A percentile compares a stretch with the other conserved stretches of the same genome.
phyloP scores from a whole-genome alignment of 2,797 vertebrate genomes.

The Artibeus lituratus region DNA sequence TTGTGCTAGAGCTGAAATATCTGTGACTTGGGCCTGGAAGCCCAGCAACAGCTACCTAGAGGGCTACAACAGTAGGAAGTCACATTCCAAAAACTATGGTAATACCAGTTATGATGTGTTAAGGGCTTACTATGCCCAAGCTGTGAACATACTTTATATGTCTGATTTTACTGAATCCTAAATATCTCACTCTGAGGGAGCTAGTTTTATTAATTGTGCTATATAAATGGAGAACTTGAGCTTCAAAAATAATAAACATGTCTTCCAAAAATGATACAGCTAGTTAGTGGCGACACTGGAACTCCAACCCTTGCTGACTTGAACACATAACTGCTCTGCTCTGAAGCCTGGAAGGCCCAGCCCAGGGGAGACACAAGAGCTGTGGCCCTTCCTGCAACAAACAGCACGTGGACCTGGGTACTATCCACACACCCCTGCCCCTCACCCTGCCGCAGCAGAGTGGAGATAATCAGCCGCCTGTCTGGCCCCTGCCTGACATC shows the following conservation, averaged over 20 bases:
- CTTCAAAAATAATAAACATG: neutral
- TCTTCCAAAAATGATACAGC: neutral
- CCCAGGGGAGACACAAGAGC: neutral
- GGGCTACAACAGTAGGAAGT: neutral
- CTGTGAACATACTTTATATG: neutral
- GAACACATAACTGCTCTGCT: neutral
- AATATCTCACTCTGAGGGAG: neutral
- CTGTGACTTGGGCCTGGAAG: neutral
- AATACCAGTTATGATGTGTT: neutral
- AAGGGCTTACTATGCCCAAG: neutral
- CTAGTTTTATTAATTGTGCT: neutral
- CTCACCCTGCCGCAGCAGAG: neutral
- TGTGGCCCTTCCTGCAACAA: neutral
- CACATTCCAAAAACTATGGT: neutral
- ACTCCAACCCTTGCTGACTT: neutral
- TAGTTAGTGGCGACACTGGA: neutral
- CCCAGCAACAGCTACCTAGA: neutral
- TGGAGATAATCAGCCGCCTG: neutral
- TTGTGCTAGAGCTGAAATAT: neutral
- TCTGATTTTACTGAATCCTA: neutral
- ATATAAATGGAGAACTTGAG: neutral
- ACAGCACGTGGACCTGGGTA: neutral
- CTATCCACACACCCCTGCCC: rapidly evolving
- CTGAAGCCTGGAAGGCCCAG: neutral
- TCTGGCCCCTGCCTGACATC: neutral